Base-by-base conservation (phyloP, 2,888 invertebrate species). In the Cantharis rustica region DNA sequence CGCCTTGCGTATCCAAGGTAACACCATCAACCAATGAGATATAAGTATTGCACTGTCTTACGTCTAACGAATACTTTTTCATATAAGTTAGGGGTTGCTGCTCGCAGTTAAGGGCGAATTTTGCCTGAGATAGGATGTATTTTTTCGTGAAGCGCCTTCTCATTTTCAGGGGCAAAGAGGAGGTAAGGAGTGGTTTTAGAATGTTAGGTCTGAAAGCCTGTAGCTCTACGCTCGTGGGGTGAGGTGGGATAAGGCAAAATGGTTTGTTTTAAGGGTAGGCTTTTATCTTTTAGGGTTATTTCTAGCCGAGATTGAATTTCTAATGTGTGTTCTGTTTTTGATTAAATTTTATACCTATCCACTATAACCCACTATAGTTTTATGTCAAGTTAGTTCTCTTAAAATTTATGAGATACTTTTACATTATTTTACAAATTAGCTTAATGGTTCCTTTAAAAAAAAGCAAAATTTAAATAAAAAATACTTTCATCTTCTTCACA, bases 291-390 rank as follows among this genome's bases (percentile, higher is more conserved):
- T 86, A 86, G 86, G 87, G 86, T 84, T 86, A 85, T 87, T 87
- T 86, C 84, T 83, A 84, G 68, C 87, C 84, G 87, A 88, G 88
- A 88, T 88, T 88, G 88, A 88, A 88, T 88, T 88, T 88, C 88
- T 88, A 88, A 88, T 88, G 86, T 86, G 84, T 84, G 86, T 87
- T 87, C 87, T 87, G 88, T 88, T 88, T 88, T 88, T 88, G 88
- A 88, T 88, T 88, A 88, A 88, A 88, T 88, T 87, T 87, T 81
- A 23, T 66, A 66, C 64, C 64, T 81, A 82, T 79, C 78, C 79
- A 61, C 71, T 61, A 68, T 69, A 47, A 47, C 47, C 47, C 47
- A 47, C 47, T 47, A 47, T 70, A 74, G 70, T 72, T 71, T 73
- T 73, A 71, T 73, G 68, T 69, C 31, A 71, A 71, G 75, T 71